Conservation (phyloP, 2,113 vertebrate genomes). For the Alethe diademata region DNA sequence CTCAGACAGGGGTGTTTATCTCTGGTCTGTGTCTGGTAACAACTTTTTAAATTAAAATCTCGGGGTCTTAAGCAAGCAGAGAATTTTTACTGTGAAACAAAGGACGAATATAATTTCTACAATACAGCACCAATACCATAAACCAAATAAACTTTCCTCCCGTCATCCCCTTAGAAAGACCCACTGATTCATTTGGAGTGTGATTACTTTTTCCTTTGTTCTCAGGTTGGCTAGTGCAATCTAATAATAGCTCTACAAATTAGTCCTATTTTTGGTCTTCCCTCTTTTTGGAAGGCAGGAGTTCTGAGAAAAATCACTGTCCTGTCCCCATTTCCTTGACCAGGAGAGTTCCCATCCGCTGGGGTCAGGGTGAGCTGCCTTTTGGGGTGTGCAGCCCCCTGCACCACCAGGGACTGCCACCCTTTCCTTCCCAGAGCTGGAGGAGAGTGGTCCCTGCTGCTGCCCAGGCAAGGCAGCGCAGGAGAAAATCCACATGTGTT, state of each 20-base stretch:
- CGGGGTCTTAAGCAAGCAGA: not conserved
- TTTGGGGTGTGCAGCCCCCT: not conserved
- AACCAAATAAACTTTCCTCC: not conserved
- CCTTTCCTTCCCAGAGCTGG: not conserved
- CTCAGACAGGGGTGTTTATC: not conserved
- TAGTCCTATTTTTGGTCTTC: not conserved
- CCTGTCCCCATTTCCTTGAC: not conserved
- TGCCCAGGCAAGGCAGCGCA: not conserved
- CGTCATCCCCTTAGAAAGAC: not conserved
- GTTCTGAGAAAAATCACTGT: not conserved
- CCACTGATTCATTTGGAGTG: not conserved
- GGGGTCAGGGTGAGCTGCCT: not conserved
- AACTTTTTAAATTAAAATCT: conserved; percentile 3
- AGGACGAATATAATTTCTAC: not conserved
- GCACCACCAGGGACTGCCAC: not conserved
- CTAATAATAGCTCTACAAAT: not conserved
- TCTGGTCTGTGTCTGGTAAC: not conserved
- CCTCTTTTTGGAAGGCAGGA: not conserved
- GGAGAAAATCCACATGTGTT: not conserved
- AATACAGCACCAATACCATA: not conserved
- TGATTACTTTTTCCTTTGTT: not conserved
- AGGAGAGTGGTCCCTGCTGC: not conserved
- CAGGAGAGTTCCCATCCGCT: not conserved
- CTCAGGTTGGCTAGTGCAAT: not conserved
- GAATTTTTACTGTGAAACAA: not conserved